Conservation (phyloP, 2,797 vertebrate genomes). For the Phataginus tetradactyla region DNA sequence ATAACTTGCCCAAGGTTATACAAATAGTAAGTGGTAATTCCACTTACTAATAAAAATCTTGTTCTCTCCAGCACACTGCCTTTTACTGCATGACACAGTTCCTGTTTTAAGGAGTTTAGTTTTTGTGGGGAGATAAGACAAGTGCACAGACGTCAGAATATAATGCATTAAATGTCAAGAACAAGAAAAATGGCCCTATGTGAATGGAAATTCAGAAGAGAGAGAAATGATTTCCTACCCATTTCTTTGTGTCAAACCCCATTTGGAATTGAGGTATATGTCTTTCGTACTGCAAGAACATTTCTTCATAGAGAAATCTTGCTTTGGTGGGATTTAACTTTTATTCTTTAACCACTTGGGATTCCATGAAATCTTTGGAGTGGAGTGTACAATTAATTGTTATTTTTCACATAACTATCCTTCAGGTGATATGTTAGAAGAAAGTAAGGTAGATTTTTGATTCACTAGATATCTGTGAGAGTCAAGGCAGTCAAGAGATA, state of each 20-base stretch:
- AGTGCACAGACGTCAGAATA: neutral
- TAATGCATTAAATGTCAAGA: neutral
- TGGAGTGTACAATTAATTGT: neutral
- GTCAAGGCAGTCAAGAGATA: neutral
- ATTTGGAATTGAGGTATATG: neutral
- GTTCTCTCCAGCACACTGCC: neutral
- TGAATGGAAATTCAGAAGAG: slow-evolving; percentile 7
- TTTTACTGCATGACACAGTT: neutral
- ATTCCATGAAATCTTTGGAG: neutral
- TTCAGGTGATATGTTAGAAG: neutral
- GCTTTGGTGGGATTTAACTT: neutral
- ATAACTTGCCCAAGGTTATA: neutral
- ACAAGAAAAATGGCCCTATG: neutral
- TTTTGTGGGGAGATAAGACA: neutral
- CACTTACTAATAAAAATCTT: neutral
- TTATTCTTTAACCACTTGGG: neutral
- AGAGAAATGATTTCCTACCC: neutral
- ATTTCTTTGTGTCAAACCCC: neutral
- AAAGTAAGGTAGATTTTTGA: neutral
- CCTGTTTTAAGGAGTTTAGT: slow-evolving; percentile 11
- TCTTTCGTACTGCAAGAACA: neutral
- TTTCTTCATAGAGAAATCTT: neutral
- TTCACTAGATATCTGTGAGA: neutral
- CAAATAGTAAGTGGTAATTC: neutral
- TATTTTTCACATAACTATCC: neutral